A percentile compares a stretch with the other conserved stretches of the same genome.
These are phyloP conservation scores for Sitobion miscanthi DNA, from an alignment of 1,140 invertebrate species.

Conservation along the genomic window DNA sequence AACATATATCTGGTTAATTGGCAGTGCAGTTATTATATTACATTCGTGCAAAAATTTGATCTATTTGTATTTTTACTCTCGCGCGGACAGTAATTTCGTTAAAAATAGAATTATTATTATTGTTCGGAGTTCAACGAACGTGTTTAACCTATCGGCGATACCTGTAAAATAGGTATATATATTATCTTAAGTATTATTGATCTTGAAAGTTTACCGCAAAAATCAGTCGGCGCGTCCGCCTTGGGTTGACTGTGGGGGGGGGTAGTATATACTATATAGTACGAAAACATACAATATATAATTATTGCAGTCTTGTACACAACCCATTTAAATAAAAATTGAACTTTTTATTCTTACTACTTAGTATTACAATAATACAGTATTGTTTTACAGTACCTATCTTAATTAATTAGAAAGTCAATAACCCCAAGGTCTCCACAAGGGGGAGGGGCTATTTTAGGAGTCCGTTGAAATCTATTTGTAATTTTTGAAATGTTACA, in stretches of 20 bases:
- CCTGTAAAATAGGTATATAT: background rate
- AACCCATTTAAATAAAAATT: background rate
- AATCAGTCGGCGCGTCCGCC: background rate
- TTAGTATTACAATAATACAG: background rate
- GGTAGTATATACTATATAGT: background rate
- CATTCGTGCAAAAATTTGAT: slow-evolving; percentile 15
- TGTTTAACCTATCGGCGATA: background rate
- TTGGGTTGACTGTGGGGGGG: background rate
- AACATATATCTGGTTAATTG: background rate
- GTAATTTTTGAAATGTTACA: too few relatives aligned
- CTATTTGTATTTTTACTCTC: background rate
- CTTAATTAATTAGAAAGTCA: too few relatives aligned
- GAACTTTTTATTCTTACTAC: background rate
- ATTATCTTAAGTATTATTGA: background rate
- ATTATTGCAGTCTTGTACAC: background rate
- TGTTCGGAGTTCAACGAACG: slow-evolving; percentile 19
- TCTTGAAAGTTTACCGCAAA: background rate
- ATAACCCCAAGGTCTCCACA: too few relatives aligned
- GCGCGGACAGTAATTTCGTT: background rate
- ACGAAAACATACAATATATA: too few relatives aligned
- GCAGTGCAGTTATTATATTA: background rate
- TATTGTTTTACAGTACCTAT: too few relatives aligned
- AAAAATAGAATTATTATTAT: slow-evolving; percentile 3
- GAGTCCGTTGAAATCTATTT: too few relatives aligned
- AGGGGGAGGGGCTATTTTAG: too few relatives aligned